These are phyloP conservation scores for Neosalanx taihuensis DNA, from an alignment of 2,797 vertebrate genomes.

Conservation along the genomic window DNA sequence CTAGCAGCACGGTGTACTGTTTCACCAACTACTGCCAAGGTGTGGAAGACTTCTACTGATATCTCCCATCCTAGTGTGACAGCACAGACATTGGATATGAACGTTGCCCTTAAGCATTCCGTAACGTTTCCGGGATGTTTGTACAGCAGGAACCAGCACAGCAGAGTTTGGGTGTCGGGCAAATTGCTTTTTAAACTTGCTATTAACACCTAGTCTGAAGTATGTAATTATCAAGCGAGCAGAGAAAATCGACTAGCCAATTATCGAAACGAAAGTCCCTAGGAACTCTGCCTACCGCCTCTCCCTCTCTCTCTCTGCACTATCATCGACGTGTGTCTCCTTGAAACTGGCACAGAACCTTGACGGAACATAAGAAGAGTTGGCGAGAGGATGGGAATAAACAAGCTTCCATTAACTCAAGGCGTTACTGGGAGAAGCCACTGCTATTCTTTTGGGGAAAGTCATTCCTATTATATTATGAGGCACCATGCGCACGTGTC, in stretches of 20 bases:
- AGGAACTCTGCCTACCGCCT: background rate
- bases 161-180: background rate
- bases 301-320: background rate
- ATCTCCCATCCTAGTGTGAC: background rate
- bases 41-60: no score
- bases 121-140: background rate
- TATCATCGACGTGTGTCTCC: background rate
- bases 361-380: no score
- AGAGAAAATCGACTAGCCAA: constrained; percentile 23
- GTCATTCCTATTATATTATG: background rate
- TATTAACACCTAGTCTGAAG: constrained; percentile 37
- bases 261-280: constrained; percentile 33
- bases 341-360: constrained; percentile 4
- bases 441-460: background rate
- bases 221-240: constrained; percentile 9
- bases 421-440: background rate
- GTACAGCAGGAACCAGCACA: background rate
- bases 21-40: no score
- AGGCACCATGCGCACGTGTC: background rate
- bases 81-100: background rate
- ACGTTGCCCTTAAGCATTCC: background rate
- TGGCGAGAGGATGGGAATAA: background rate
- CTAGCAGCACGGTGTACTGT: no score
- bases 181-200: constrained; percentile 12
- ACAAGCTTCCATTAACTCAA: background rate